phyloP scores from a whole-genome alignment of 1,140 invertebrate species.

The Cotesia typhae region DNA sequence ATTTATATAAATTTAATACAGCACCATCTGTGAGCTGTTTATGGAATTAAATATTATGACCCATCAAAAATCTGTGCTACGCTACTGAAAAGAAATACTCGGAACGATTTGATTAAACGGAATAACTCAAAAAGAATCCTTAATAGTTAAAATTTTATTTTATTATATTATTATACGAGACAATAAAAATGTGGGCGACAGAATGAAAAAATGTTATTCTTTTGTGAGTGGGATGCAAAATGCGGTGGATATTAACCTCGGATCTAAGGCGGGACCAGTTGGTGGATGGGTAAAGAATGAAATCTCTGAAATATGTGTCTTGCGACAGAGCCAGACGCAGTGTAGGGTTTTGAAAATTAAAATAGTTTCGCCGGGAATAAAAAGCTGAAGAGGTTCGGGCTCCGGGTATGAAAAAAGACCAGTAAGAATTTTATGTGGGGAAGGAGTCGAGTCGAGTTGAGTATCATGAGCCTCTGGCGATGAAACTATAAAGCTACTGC shows the following conservation, averaged over 20 bases:
- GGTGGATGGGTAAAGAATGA: conserved; percentile 16
- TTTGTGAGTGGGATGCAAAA: too few species aligned
- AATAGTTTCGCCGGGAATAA: conserved; percentile 20
- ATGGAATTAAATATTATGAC: too few species aligned
- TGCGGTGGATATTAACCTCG: not conserved
- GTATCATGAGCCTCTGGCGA: conserved; percentile 40
- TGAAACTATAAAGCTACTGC: conserved; percentile 58
- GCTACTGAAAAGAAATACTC: too few species aligned
- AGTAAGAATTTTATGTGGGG: conserved; percentile 18
- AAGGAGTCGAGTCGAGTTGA: not conserved
- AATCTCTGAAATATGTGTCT: conserved; percentile 19
- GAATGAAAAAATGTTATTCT: too few species aligned
- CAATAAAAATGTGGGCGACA: too few species aligned
- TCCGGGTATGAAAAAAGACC: conserved; percentile 16
- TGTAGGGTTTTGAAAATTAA: conserved; percentile 22
- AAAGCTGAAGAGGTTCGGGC: not conserved
- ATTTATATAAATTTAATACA: too few species aligned
- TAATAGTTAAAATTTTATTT: too few species aligned
- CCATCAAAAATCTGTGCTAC: too few species aligned
- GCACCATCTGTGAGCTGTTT: too few species aligned
- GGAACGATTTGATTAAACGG: too few species aligned
- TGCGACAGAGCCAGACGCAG: not conserved
- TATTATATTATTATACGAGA: too few species aligned
- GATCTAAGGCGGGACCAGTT: not conserved
- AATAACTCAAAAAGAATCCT: too few species aligned